Evolutionary conservation across 92 coral and sea anemone genomes (phyloP).

Genomic region (Plumapathes pennacea): DNA sequence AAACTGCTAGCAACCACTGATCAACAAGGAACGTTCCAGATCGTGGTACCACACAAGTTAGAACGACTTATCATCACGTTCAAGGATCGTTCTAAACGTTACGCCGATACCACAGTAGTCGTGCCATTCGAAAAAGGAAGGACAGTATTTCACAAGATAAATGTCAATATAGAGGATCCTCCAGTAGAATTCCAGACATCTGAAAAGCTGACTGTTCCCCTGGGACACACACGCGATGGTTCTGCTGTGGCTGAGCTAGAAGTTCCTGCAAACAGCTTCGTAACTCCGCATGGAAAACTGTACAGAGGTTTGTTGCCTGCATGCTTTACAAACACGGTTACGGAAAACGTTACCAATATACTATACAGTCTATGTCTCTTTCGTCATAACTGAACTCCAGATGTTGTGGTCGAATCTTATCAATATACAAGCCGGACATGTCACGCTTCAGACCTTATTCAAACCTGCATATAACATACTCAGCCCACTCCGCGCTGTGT

Average conservation of each 20-base stretch:
- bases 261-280: too few species aligned
- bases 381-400: too few species aligned
- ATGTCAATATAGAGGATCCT: slow-evolving; percentile 5
- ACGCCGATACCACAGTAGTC: not conserved
- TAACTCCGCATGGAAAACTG: too few species aligned
- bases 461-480: too few species aligned
- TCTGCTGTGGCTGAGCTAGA: slow-evolving; percentile 45
- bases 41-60: not conserved
- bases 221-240: slow-evolving; percentile 5
- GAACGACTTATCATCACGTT: slow-evolving; percentile 10
- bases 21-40: slow-evolving; percentile 1
- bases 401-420: too few species aligned
- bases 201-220: not conserved
- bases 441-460: too few species aligned
- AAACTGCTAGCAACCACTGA: not conserved
- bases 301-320: too few species aligned
- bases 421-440: too few species aligned
- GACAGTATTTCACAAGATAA: not conserved
- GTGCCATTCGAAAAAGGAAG: slow-evolving; percentile 1
- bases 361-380: too few species aligned
- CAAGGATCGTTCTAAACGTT: slow-evolving; percentile 1
- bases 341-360: too few species aligned
- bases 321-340: too few species aligned
- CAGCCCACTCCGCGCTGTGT: too few species aligned
- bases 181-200: slow-evolving; percentile 7